Base-by-base conservation (phyloP, 2,113 vertebrate genomes). In the Aegithalos caudatus region DNA sequence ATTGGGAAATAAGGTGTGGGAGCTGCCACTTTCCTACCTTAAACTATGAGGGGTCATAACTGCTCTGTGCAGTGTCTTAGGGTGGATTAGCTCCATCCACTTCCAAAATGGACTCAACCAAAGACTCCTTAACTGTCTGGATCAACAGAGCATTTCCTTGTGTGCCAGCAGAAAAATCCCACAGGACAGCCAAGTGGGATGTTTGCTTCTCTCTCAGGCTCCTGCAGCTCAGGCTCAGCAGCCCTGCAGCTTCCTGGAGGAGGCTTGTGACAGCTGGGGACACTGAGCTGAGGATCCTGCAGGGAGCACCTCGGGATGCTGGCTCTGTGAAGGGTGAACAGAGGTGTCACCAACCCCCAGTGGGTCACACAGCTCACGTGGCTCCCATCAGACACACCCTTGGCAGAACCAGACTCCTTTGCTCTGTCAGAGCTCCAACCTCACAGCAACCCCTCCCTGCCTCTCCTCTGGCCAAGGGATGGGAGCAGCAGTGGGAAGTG, bases 341-440 rank as follows among this genome's bases (percentile, higher is more conserved):
- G 61, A 81, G 24, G 35, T 11, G 33, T 47, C 47, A 79, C 74
- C 82, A 82, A 7, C 37, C 48, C 53, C 51, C 73, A 37, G n/a
- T 1, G 1, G 37, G 19, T 67, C 35, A 3, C 70, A 25, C 0
- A 6, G 25, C 37, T 87, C 47, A 1, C 13, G 0, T 0, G 7
- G 29, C 29, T 91, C 37, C 37, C 64, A 31, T 33, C 93, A 82
- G 80, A 42, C 60, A 31, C 25, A 12, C 23, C 42, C 18, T 24
- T 38, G 29, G 67, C 80, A 91, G 72, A 81, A 24, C 14, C n/a
- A 25, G 84, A 78, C 21, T 61, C 14, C 23, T 81, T 21, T 23
- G 38, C 35, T 28, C 69, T 60, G 35, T 50, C 40, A 78, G 28
- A 91, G 51, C 69, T 48, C 12, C 10, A 1, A 21, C 67, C 16